Evolutionary conservation across 2,797 vertebrate genomes (phyloP).

Genomic region (Vultur gryphus): DNA sequence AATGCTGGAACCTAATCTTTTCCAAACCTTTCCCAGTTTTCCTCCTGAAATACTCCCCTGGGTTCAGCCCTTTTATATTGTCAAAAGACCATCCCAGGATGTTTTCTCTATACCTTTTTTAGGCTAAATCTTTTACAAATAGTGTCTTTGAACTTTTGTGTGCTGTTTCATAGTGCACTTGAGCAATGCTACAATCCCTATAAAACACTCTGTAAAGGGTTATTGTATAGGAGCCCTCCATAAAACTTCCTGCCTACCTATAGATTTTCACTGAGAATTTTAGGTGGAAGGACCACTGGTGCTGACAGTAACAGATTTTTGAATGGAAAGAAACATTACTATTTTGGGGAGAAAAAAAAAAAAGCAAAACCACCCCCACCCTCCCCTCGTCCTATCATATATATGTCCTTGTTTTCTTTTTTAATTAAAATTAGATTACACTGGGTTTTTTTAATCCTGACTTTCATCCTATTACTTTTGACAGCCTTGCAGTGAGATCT

Average conservation of each 20-base stretch:
- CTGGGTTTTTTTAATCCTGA: background rate
- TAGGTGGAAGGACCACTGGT: background rate
- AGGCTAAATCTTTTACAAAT: background rate
- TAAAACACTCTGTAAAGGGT: background rate
- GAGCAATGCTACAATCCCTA: background rate
- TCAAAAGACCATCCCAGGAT: background rate
- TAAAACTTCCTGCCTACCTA: background rate
- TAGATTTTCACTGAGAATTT: background rate
- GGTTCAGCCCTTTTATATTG: background rate
- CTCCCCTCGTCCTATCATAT: accelerated
- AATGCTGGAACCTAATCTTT: background rate
- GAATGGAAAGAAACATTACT: background rate
- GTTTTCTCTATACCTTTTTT: background rate
- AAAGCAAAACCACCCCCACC: accelerated
- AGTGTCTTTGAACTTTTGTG: background rate
- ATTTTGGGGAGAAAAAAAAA: background rate
- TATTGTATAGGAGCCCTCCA: background rate
- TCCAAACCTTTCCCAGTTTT: background rate
- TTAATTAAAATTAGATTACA: background rate
- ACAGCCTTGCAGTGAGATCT: background rate
- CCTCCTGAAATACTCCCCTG: background rate
- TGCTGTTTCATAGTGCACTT: background rate
- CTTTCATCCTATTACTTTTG: background rate
- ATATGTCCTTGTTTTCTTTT: background rate
- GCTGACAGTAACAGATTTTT: background rate